Base-by-base conservation (phyloP, 2,113 vertebrate genomes). In the Stigmatopora nigra region DNA sequence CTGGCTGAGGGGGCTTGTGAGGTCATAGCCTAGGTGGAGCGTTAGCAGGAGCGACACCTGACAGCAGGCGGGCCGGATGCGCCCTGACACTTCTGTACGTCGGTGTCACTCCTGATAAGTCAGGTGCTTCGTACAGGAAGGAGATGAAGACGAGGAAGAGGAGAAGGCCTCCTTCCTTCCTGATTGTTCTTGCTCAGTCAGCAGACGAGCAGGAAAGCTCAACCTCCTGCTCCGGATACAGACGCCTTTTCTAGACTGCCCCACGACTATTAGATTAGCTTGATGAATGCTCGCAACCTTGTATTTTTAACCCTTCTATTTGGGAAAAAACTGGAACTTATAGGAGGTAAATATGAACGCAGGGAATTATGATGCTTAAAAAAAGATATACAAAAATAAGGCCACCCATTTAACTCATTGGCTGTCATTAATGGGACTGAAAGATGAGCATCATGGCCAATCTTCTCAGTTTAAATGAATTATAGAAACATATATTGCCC, bases 21-120 rank as follows among this genome's bases (percentile, higher is more conserved):
- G 83, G 83, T 87, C 79, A 89, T 77, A 76, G 80, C 69, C 81
- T 78, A 78, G 78, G 72, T 87, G 75, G 88, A 88, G 86, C 80
- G 82, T 88, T 83, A 87, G 81, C 80, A 1, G 83, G 83, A 81
- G 81, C 63, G 83, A 87, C 86, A 87, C 85, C 86, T 88, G 88
- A 88, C 83, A 84, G 82, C 80, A 52, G 76, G 76, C 59, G 67
- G 52, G 71, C 76, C 52, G 80, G 82, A 89, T 89, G 82, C 45
- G 71, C 71, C 82, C 79, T 87, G 88, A 86, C 86, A 89, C 76
- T 86, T 86, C 85, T 84, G 85, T 89, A 86, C 80, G 80, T 83
- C 72, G 77, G 63, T 70, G 88, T 89, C 88, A 88, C 75, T 76
- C 44, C 74, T 41, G 77, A 89, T 89, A 71, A 87, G 82, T 86